Evolutionary conservation across 2,888 invertebrate species (phyloP), one percentile per base, ranked within the genome.

Genomic region (Ceriagrion tenellum): DNA sequence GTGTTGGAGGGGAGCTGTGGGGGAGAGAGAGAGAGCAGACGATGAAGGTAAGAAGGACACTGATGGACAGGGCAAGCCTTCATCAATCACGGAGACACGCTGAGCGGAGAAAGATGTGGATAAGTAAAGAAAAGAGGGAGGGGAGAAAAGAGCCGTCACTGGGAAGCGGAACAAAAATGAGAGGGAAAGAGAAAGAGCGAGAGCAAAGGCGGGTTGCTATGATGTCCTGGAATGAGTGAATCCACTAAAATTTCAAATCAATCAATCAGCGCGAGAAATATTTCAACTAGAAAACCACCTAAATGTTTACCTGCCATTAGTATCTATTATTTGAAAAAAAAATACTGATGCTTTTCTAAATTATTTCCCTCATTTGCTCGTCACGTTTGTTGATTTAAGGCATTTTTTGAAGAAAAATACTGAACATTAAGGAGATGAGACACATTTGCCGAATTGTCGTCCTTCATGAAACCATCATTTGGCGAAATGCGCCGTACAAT

Each of bases 61-160:
- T 93, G 93, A 93, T 93, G 93, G 93, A 93, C 93, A 93, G 26
- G 93, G 93, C 93, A 93, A 69, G 47, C 93, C 93, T 93, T 93
- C 93, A 93, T 93, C 93, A 93, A 93, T 93, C 93, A 93, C 93
- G 93, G 93, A 93, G 91, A 91, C 35, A 63, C 91, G 40, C 35
- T 35, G n/a, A 35, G 63, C 69, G 30, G 35, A 69, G 47, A 69
- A 56, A 59, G 69, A 47, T 26, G 20, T 55, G 55, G n/a, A 26
- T 10, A 55, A 55, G 63, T 47, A 47, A 63, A 35, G 47, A 47
- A 12, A n/a, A 26, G 89, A n/a, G 81, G 13, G 55, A 47, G 26
- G 23, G 55, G 55, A 47, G 88, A 18, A 47, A 16, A 69, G 18
- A 35, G 30, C 91, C 91, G 13, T 35, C 18, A 20, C 59, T 91